These are phyloP conservation scores for Lepidurus arcticus DNA, from an alignment of 1,140 invertebrate genomes.

Conservation along the genomic window DNA sequence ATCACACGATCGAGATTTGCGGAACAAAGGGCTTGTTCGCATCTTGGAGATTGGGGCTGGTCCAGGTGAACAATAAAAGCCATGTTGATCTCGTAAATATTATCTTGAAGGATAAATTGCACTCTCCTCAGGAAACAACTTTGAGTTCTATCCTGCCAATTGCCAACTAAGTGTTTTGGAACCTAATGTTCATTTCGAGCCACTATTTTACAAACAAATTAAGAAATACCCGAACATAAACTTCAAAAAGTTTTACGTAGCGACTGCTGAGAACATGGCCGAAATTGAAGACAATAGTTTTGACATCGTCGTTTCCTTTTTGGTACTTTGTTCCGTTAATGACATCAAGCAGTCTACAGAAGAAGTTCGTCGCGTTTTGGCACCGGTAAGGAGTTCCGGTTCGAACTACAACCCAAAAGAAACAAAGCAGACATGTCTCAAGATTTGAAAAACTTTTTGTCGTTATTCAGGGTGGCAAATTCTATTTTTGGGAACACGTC, in stretches of 20 bases:
- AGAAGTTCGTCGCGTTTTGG: constrained; percentile 43
- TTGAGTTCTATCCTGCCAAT: constrained; percentile 39
- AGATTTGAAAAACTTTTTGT: constrained; percentile 25
- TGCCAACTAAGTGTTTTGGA: constrained; percentile 34
- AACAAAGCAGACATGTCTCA: not conserved
- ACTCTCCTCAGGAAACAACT: constrained; percentile 38
- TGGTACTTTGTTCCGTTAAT: constrained; percentile 42
- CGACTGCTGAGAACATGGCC: constrained; percentile 42
- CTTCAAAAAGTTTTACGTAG: constrained; percentile 37
- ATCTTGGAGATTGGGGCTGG: constrained; percentile 42
- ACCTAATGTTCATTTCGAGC: constrained; percentile 35
- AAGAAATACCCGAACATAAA: constrained; percentile 32
- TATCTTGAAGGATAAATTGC: not conserved
- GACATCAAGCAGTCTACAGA: constrained; percentile 38
- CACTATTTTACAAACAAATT: constrained; percentile 28
- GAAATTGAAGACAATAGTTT: constrained; percentile 40
- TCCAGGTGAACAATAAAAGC: constrained; percentile 25
- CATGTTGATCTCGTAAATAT: not conserved
- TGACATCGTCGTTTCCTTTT: constrained; percentile 43
- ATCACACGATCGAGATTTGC: constrained; percentile 26
- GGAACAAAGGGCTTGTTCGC: constrained; percentile 33
- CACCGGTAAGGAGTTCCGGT: constrained; percentile 37
- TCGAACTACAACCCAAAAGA: not conserved
- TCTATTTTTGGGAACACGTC: constrained; percentile 41
- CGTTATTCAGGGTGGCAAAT: constrained; percentile 40